Conservation (phyloP, 2,113 vertebrate genomes). For the Leptodactylus fuscus region DNA sequence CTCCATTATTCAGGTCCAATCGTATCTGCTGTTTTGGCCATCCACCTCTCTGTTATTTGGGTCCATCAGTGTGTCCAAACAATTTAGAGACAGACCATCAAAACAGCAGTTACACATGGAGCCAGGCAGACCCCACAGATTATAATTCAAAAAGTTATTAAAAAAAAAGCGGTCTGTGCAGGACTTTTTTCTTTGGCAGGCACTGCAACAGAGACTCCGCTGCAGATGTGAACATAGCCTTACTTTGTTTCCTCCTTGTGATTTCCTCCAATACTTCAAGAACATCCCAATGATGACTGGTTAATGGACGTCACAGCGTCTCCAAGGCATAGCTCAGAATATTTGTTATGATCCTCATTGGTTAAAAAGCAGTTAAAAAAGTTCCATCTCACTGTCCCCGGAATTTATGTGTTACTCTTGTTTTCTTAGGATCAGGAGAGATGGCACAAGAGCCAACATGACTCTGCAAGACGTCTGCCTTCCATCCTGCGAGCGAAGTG, state of each 20-base stretch:
- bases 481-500: constrained; percentile 14
- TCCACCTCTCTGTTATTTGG: no score
- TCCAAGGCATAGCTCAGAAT: not conserved
- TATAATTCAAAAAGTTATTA: no score
- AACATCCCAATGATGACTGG: not conserved
- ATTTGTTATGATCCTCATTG: not conserved
- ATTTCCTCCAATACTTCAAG: not conserved
- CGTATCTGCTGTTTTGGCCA: no score
- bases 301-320: not conserved
- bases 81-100: no score
- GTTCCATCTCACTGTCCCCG: not conserved
- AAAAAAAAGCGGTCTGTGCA: no score
- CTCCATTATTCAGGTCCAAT: no score
- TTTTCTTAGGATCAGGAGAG: not conserved
- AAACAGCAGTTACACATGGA: no score
- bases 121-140: no score
- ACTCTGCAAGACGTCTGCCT: constrained; percentile 47
- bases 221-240: no score
- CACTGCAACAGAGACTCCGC: no score
- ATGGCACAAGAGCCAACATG: constrained; percentile 11
- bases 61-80: no score
- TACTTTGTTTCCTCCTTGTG: not conserved
- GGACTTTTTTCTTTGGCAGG: no score
- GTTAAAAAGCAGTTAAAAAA: not conserved
- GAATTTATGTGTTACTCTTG: not conserved